Conservation (phyloP, 64 coral and sea anemone species). For the Porites australiensis region DNA sequence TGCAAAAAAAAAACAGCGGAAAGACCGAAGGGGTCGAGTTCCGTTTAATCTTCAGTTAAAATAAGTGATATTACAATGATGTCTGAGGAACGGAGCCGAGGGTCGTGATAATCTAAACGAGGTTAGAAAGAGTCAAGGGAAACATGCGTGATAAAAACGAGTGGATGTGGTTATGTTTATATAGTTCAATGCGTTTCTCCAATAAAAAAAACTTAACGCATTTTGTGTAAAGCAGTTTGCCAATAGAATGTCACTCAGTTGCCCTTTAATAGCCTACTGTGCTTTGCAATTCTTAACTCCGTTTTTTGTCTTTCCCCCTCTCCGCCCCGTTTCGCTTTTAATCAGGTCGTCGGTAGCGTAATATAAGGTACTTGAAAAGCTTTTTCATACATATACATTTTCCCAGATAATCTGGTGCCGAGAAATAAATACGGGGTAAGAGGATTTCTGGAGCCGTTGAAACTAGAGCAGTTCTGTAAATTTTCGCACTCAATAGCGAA, state of each 20-base stretch:
- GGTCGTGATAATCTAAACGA: no score
- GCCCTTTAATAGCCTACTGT: no score
- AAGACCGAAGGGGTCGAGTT: not conserved
- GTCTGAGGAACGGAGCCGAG: no score
- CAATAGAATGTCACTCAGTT: no score
- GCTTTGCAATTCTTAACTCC: no score
- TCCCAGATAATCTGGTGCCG: conserved; percentile 12
- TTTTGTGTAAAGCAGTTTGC: no score
- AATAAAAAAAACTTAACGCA: no score
- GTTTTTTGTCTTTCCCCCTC: not conserved
- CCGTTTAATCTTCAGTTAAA: not conserved
- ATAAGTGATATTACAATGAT: no score
- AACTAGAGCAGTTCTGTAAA: not conserved
- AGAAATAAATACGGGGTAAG: not conserved
- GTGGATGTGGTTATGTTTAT: no score
- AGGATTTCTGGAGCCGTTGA: not conserved
- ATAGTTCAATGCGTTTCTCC: no score
- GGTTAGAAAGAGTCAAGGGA: no score
- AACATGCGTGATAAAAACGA: no score
- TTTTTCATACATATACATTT: not conserved
- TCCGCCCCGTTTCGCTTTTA: not conserved
- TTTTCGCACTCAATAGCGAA: not conserved
- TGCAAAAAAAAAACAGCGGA: not conserved
- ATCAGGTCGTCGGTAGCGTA: not conserved
- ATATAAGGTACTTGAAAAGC: not conserved